Conservation (phyloP, 2,113 vertebrate genomes). For the Anolis carolinensis region DNA sequence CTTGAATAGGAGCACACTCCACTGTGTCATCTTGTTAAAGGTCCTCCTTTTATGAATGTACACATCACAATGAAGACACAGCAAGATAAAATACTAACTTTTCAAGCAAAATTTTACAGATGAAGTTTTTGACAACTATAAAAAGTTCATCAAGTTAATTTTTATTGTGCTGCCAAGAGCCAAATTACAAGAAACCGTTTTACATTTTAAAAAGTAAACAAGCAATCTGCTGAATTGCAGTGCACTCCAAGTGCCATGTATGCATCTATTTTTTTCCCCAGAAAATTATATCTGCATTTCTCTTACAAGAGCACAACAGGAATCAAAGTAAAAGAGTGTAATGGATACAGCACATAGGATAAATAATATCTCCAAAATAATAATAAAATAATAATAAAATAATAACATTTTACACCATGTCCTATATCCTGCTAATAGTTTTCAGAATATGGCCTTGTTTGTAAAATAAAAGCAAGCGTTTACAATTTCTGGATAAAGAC, state of each 20-base stretch:
- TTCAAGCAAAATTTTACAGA: neutral
- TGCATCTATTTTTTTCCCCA: slow-evolving; percentile 82
- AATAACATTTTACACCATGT: slow-evolving; percentile 81
- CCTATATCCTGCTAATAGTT: slow-evolving; percentile 83
- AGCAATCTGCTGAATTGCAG: slow-evolving; percentile 81
- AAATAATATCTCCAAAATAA: slow-evolving; percentile 86
- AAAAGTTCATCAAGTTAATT: slow-evolving; percentile 46
- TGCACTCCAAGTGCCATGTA: slow-evolving; percentile 86
- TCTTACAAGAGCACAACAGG: slow-evolving; percentile 89
- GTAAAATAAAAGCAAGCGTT: slow-evolving; percentile 85
- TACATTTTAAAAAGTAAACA: slow-evolving; percentile 81
- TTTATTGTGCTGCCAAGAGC: slow-evolving; percentile 85
- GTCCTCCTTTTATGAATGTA: too few relatives aligned
- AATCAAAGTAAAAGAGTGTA: slow-evolving; percentile 86
- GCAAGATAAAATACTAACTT: neutral
- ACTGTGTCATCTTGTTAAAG: neutral
- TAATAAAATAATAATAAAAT: slow-evolving; percentile 76
- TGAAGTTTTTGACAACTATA: neutral
- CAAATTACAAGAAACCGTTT: slow-evolving; percentile 77
- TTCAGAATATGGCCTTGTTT: slow-evolving; percentile 83
- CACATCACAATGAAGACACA: neutral
- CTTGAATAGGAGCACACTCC: neutral
- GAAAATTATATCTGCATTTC: slow-evolving; percentile 85
- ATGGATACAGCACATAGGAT: slow-evolving; percentile 86
- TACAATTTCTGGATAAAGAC: slow-evolving; percentile 80